Conservation (phyloP, 1,140 invertebrate species). For the Choristoneura fumiferana region DNA sequence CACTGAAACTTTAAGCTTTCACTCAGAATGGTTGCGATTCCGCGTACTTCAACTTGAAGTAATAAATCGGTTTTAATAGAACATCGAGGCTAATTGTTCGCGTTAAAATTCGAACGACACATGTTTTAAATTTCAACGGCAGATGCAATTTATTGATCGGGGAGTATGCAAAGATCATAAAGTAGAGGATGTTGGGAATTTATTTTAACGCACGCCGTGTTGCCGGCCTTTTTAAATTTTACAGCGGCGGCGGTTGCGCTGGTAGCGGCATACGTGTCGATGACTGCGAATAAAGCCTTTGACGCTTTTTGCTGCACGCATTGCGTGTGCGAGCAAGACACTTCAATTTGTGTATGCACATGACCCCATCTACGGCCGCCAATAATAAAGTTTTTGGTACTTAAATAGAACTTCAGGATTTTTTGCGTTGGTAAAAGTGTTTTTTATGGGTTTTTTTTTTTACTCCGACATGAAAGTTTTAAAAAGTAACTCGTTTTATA, state of each 20-base stretch:
- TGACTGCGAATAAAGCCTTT: slow-evolving; percentile 73
- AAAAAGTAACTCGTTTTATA: too few species aligned
- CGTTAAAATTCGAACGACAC: neutral
- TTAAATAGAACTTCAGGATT: too few species aligned
- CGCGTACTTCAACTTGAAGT: slow-evolving; percentile 61
- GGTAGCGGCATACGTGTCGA: slow-evolving; percentile 59
- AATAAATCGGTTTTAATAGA: slow-evolving; percentile 67
- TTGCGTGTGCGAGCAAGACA: slow-evolving; percentile 62
- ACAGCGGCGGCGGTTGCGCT: slow-evolving; percentile 30
- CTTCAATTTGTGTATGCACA: slow-evolving; percentile 68
- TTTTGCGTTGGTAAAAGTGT: too few species aligned
- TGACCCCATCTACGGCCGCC: slow-evolving; percentile 33
- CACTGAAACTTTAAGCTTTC: slow-evolving; percentile 73
- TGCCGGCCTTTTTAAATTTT: slow-evolving; percentile 38
- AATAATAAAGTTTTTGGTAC: neutral
- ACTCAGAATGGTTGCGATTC: slow-evolving; percentile 65
- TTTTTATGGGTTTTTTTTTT: too few species aligned
- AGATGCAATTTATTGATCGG: neutral
- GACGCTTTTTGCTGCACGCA: slow-evolving; percentile 67
- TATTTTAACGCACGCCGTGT: slow-evolving; percentile 10
- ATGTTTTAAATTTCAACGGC: neutral
- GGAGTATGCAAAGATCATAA: neutral
- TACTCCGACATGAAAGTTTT: too few species aligned
- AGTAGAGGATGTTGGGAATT: neutral
- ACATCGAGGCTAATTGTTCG: slow-evolving; percentile 30